Base-by-base conservation (phyloP, 2,797 vertebrate genomes). In the Acanthurus leucopareius region DNA sequence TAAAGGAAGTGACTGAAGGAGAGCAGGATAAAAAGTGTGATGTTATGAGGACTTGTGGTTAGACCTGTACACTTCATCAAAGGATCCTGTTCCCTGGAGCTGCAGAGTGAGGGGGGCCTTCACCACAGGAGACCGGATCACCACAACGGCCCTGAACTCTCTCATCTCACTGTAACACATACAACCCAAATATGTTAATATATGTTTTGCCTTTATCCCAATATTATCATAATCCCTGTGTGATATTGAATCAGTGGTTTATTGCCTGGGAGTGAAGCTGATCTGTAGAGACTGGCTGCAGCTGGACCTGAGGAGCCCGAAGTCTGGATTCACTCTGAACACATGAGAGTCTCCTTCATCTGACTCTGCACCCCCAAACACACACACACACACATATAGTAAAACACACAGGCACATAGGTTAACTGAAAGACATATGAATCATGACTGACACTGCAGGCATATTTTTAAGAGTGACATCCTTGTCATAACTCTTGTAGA, bases 181-280 rank as follows among this genome's bases (percentile, higher is more conserved):
- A 45, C 22, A 61, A 42, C 6, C 38, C 7, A 65, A 44, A 51
- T 2, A 40, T 45, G 22, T 32, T 25, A 15, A n/a, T 17, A 40
- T 65, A 16, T 35, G 7, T 7, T 53, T 10, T 19, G 42, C 14
- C 10, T 7, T 67, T 17, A 32, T 14, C 45, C 7, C 54, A 15
- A 3, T 15, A 13, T 2, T 16, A 11, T 56, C n/a, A 25, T 3
- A 19, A 32, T 60, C 35, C 10, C 35, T 13, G 49, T 47, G 32
- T 59, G n/a, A 48, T 11, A 16, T 2, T 59, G 6, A 47, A 1
- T 14, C 0, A 28, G 17, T 10, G 16, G 19, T 64, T 49, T 64
- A 4, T 11, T 94, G 99, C 98, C 96, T 96, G 49, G 97, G 93
- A 35, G 93, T 97, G 89, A 99, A 99, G 90, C 83, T 94, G 91